Evolutionary conservation across 2,797 vertebrate genomes (phyloP).

Genomic region (Rhyacichthys aspro): DNA sequence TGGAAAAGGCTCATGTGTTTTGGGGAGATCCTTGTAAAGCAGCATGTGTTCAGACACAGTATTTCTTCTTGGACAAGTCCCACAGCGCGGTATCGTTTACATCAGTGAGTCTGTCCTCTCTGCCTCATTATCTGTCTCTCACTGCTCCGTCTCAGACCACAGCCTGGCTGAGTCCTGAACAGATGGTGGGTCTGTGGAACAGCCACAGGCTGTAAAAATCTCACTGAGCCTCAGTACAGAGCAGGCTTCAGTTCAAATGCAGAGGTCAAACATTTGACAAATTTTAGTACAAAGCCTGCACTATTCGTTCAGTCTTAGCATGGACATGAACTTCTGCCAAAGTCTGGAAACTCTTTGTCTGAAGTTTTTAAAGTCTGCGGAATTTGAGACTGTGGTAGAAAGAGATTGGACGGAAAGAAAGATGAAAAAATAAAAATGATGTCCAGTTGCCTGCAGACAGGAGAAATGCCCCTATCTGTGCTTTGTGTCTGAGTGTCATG

Average conservation of each 20-base stretch:
- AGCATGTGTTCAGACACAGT: constrained; percentile 42
- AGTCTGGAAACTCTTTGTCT: constrained; percentile 80
- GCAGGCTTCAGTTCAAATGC: constrained; percentile 67
- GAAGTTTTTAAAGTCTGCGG: constrained; percentile 70
- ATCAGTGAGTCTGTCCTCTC: constrained; percentile 56
- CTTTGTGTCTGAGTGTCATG: constrained; percentile 75
- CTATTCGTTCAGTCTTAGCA: constrained; percentile 75
- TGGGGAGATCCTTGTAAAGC: constrained; percentile 41
- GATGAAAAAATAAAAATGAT: constrained; percentile 38
- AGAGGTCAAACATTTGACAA: constrained; percentile 76
- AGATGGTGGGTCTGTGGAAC: constrained; percentile 67
- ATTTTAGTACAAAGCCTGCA: constrained; percentile 77
- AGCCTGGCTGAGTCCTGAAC: constrained; percentile 63
- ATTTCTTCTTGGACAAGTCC: constrained; percentile 40
- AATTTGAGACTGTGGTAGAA: constrained; percentile 63
- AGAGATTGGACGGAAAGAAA: constrained; percentile 44
- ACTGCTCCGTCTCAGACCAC: constrained; percentile 62
- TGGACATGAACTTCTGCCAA: constrained; percentile 71
- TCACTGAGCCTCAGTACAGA: constrained; percentile 59
- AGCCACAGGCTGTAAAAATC: constrained; percentile 67
- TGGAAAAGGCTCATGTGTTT: constrained; percentile 32
- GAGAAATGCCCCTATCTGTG: constrained; percentile 76
- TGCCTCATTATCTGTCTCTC: constrained; percentile 62
- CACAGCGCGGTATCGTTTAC: constrained; percentile 61
- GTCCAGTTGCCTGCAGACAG: constrained; percentile 75